Evolutionary conservation across 1,140 invertebrate genomes (phyloP).

Genomic region (Phthorimaea operculella): DNA sequence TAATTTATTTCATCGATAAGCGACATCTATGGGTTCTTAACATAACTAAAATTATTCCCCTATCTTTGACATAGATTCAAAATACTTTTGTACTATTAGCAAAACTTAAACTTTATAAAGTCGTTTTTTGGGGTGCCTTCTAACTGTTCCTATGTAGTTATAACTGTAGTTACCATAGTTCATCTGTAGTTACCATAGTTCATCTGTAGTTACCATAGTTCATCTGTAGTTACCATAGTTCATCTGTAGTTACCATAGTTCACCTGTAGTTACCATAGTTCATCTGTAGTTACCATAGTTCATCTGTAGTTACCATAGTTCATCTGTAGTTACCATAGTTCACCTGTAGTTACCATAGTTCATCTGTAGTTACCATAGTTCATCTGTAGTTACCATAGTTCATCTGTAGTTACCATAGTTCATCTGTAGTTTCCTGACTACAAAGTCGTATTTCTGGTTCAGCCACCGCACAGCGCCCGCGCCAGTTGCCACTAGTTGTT

Average conservation of each 20-base stretch:
- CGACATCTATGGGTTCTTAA: too few species aligned
- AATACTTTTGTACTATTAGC: too few species aligned
- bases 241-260: constrained; percentile 59
- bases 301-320: constrained; percentile 60
- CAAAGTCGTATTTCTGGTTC: constrained; percentile 62
- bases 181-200: constrained; percentile 60
- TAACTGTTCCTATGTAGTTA: too few species aligned
- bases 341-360: too few species aligned
- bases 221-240: constrained; percentile 60
- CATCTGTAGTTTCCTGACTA: constrained; percentile 59
- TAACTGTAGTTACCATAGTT: constrained; percentile 9
- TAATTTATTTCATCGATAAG: too few species aligned
- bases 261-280: too few species aligned
- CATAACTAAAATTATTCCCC: too few species aligned
- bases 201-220: constrained; percentile 60
- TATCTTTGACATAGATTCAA: too few species aligned
- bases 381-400: constrained; percentile 59
- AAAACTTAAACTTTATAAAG: too few species aligned
- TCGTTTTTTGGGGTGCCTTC: too few species aligned
- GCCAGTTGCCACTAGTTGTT: constrained; percentile 43
- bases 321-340: constrained; percentile 59
- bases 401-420: too few species aligned
- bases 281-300: constrained; percentile 60
- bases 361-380: constrained; percentile 60
- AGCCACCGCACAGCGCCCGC: constrained; percentile 53